These are phyloP conservation scores for Dermochelys coriacea DNA, from an alignment of 2,797 vertebrate species.

Conservation along the genomic window DNA sequence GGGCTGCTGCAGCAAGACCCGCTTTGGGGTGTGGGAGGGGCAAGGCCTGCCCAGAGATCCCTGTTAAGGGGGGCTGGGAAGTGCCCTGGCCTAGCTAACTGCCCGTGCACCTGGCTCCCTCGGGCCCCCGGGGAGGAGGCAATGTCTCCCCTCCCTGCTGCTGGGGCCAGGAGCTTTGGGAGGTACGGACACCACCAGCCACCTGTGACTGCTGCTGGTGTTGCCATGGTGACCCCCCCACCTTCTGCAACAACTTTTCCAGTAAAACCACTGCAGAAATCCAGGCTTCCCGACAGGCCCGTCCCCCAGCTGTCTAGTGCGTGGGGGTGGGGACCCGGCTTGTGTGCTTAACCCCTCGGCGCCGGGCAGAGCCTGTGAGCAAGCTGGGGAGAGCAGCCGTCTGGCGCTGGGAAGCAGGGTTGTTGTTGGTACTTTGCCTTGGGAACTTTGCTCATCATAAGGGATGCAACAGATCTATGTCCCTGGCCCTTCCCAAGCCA, in stretches of 20 bases:
- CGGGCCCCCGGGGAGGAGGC: background rate
- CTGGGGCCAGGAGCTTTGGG: background rate
- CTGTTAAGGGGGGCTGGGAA: too few relatives aligned
- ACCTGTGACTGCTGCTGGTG: slow-evolving; percentile 72
- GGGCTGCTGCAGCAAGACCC: background rate
- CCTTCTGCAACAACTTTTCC: slow-evolving; percentile 82
- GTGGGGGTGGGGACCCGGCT: slow-evolving; percentile 38
- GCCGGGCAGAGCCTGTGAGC: background rate
- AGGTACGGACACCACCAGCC: slow-evolving; percentile 35
- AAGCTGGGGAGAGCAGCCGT: background rate
- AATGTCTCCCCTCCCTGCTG: background rate
- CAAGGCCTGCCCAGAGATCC: background rate
- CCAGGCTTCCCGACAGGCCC: slow-evolving; percentile 83
- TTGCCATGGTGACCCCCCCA: slow-evolving; percentile 80
- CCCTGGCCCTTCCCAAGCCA: too few relatives aligned
- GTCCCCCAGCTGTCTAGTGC: slow-evolving; percentile 62
- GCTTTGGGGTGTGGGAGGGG: background rate
- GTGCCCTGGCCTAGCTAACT: too few relatives aligned
- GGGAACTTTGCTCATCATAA: background rate
- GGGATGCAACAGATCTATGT: background rate
- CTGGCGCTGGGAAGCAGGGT: background rate
- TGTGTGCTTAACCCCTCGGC: slow-evolving; percentile 64
- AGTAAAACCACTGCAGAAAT: slow-evolving; percentile 84
- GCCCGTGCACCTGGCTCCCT: too few relatives aligned
- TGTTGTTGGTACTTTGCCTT: background rate